Evolutionary conservation across 1,140 invertebrate genomes (phyloP), one percentile per base, ranked within the genome.

Genomic region (Euwallacea fornicatus): DNA sequence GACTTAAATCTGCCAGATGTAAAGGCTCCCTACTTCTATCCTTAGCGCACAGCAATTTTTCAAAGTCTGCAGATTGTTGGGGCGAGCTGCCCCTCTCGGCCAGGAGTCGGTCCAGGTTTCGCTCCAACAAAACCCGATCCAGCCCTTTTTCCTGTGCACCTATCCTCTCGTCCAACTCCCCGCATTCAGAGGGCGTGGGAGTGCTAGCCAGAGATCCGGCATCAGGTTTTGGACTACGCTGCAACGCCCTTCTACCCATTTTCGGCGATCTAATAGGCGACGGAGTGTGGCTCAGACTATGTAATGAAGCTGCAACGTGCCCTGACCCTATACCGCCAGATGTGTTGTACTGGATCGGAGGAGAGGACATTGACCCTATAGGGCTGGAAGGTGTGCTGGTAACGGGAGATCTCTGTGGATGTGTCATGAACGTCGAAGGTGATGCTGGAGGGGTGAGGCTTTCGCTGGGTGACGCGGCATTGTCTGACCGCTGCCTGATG

Each of bases 21-120:
- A 89, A 75, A 2, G 88, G 87, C 69, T 89, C 87, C 72, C 85
- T 80, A 73, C 83, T 81, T 60, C 87, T 77, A 73, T 88, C 87
- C 70, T 86, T 81, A 0, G 85, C 84, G 63, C 85, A 84, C 75
- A 88, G 82, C 55, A 88, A 77, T 71, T 86, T 86, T 73, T 82
- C 83, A 71, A 83, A 78, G 63, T 83, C 82, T 10, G 79, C 73
- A 16, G 67, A 77, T 75, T 78, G 75, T 9, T 62, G 66, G 41
- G 74, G 66, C 7, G 73, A 54, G 53, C 44, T 72, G 11, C 66
- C 69, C 59, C 77, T 61, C 72, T 81, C 80, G 33, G 82, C 79
- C 62, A 87, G 82, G 10, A 88, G 77, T 73, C 84, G 81, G 73
- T 88, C 86, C 42, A 88, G 81, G 75, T 88, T 88, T 68, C 86